These are phyloP conservation scores for Cepaea nemoralis DNA, from an alignment of 1,140 invertebrate genomes.

Conservation along the genomic window DNA sequence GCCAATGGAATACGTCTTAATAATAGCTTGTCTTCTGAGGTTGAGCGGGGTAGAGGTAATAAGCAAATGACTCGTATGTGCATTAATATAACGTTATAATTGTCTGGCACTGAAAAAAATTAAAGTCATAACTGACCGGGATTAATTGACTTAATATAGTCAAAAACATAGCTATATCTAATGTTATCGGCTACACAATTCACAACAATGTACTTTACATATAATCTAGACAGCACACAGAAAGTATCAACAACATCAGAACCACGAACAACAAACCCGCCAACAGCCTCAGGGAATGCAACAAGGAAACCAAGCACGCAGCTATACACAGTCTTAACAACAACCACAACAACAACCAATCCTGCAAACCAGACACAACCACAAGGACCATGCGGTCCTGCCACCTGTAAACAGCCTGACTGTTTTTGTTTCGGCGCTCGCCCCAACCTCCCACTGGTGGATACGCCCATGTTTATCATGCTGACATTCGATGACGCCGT, in stretches of 20 bases:
- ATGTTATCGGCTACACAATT: too few relatives aligned
- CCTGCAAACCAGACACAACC: neutral
- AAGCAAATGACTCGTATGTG: too few relatives aligned
- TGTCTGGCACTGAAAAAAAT: too few relatives aligned
- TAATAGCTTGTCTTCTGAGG: too few relatives aligned
- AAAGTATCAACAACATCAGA: neutral
- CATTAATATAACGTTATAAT: too few relatives aligned
- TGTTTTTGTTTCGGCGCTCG: conserved; percentile 19
- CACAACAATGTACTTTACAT: too few relatives aligned
- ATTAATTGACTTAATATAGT: too few relatives aligned
- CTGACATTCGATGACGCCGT: conserved; percentile 31
- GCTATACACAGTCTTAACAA: neutral
- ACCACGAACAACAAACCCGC: neutral
- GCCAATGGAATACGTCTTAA: too few relatives aligned
- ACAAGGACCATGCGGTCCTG: neutral
- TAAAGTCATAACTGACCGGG: too few relatives aligned
- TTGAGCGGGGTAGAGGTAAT: too few relatives aligned
- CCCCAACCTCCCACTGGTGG: neutral
- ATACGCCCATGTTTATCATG: conserved; percentile 29
- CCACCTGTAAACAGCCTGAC: neutral
- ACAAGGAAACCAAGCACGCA: neutral
- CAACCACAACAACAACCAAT: neutral
- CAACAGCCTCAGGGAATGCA: neutral
- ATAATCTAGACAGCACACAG: too few relatives aligned
- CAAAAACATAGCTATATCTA: too few relatives aligned